Evolutionary conservation across 2,888 invertebrate genomes (phyloP), one percentile per base, ranked within the genome.

Genomic region (Drosophila quinaria): DNA sequence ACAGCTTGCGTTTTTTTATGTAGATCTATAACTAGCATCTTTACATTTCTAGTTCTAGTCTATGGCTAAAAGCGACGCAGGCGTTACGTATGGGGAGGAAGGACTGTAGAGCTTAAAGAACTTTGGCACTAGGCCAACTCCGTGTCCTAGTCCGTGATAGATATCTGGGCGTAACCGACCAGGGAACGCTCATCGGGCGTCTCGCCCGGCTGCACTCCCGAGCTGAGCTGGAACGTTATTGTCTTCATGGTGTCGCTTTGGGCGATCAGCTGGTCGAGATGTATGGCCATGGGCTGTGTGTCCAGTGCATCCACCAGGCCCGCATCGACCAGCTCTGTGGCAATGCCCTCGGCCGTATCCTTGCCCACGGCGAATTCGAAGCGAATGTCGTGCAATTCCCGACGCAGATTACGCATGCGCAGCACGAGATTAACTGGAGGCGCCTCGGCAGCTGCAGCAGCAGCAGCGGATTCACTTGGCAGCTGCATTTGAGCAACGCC

Each of bases 91-190:
- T 61, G 61, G 59, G 66, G 15, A 44, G 33, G 66, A 11, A 42
- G 35, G 54, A 37, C 22, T 42, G 29, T 8, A 17, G 17, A 52
- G 46, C 9, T 13, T 2, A 37, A 58, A 44, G 59, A 44, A 33
- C 11, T 46, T 50, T 46, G 71, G 62, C 72, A 70, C 66, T 71
- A 70, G 71, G 80, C 80, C 67, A 62, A 62, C 69, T 71, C 73
- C 71, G 60, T 52, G 35, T 78, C 83, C 93, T 95, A 97, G 94
- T 97, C 97, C 81, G 97, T 96, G 92, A 98, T 96, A 87, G 98
- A 98, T 92, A 99, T 96, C 94, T 99, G 99, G 92, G 99, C 99
- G 94, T 96, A 99, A 90, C 99, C 99, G 92, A 99, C 95, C 81
- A 99, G 94, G 47, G 98, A 96, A 91, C 97, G 97, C 93, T 99